Percentiles rank a stretch among this genome's conserved stretches.
phyloP scores from a whole-genome alignment of 2,888 invertebrate species.

The Rhorus exstirpatorius region DNA sequence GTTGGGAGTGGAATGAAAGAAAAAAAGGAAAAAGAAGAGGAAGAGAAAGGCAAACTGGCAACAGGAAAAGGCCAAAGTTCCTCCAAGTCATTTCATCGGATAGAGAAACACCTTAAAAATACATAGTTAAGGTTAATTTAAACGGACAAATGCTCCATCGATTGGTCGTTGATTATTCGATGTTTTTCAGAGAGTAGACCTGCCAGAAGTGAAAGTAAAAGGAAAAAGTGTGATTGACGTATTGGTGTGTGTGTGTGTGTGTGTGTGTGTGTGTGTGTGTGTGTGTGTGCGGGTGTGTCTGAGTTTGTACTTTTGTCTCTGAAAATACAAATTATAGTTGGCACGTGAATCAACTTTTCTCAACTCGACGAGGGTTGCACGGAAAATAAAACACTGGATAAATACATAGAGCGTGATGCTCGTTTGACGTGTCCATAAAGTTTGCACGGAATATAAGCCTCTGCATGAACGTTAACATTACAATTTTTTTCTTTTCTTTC shows the following conservation, averaged over 20 bases:
- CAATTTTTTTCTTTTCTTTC: too few relatives aligned
- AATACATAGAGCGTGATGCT: constrained; percentile 40
- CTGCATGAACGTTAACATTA: constrained; percentile 17
- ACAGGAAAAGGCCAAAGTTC: constrained; percentile 10
- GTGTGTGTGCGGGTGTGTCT: too few relatives aligned
- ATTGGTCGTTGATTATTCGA: constrained; percentile 62
- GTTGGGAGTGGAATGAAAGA: neutral
- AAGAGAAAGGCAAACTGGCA: constrained; percentile 11
- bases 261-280: too few relatives aligned
- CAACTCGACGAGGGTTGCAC: neutral
- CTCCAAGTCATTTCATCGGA: constrained; percentile 14
- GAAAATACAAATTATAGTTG: constrained; percentile 50
- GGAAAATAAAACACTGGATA: constrained; percentile 46
- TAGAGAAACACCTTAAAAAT: constrained; percentile 61
- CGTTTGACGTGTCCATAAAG: constrained; percentile 56
- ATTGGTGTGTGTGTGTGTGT: too few relatives aligned
- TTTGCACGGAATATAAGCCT: constrained; percentile 43
- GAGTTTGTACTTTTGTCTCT: constrained; percentile 39
- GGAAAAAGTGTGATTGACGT: constrained; percentile 32
- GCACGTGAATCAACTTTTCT: constrained; percentile 35
- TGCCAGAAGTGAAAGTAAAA: constrained; percentile 9
- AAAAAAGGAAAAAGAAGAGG: constrained; percentile 19
- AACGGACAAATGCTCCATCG: constrained; percentile 49
- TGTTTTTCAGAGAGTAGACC: constrained; percentile 63
- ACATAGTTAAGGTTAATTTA: constrained; percentile 67